Evolutionary conservation across 1,140 invertebrate species (phyloP), one percentile per base, ranked within the genome.

Genomic region (Brachystomella parvula): DNA sequence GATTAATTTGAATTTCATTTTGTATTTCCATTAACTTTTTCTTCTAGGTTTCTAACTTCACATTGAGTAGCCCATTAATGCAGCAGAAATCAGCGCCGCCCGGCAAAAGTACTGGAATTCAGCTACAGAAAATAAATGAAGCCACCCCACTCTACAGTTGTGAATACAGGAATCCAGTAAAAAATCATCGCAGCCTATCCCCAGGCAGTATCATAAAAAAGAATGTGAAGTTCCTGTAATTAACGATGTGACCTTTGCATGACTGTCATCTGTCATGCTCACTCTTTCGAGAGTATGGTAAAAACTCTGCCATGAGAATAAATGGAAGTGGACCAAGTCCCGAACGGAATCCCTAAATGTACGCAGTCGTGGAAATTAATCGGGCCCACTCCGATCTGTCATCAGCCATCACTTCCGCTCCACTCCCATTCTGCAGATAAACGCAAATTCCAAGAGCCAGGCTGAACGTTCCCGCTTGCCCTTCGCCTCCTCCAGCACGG

Each of bases 301-400:
- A 85, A 19, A 87, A 79, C 75, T 88, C 86, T 0, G 83, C 80
- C 49, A 83, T 79, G 0, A 87, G 75, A 1, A 87, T 77, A 72
- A 82, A 84, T 0, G 86, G 85, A 59, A 83, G 74, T 2, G 77
- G 77, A 2, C 81, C 81, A 39, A 79, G 71, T 0, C 82, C 82
- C 0, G 82, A 35, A 21, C 77, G 76, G 57, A 80, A 82, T 0
- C 3, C 80, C 75, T 57, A 75, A 76, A 3, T 66, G 56, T 1
- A 67, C 30, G 0, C 12, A 28, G 62, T 78, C 3, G 44, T 19
- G 12, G 12, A 24, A 24, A 62, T 6, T 24, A 62, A 3, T 29
- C 26, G 30, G 28, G 44, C 26, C 33, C 30, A 39, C 6, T 76
- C 76, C 2, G 81, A 28, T 24, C 58, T 63, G 0, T 66, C 69